These are phyloP conservation scores for Drosophila pachea DNA, from an alignment of 1,140 invertebrate species.

Conservation along the genomic window DNA sequence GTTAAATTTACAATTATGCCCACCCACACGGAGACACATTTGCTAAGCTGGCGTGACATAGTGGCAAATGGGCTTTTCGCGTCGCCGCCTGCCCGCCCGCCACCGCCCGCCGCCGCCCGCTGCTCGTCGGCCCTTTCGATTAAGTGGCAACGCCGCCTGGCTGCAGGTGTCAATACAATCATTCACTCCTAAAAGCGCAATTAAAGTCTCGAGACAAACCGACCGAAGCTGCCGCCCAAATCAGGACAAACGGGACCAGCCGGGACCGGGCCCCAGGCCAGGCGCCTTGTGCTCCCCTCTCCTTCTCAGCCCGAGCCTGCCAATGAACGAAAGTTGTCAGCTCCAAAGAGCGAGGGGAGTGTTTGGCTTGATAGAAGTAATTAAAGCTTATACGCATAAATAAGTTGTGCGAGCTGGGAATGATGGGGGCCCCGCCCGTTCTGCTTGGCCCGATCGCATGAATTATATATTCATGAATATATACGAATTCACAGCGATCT, in stretches of 20 bases:
- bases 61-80: constrained; percentile 31
- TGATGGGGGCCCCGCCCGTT: no score
- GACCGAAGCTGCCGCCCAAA: constrained; percentile 17
- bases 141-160: constrained; percentile 17
- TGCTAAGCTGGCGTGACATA: constrained; percentile 17
- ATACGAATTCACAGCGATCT: no score
- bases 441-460: no score
- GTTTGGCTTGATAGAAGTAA: background rate
- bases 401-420: background rate
- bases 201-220: constrained; percentile 35
- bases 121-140: constrained; percentile 19
- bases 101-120: background rate
- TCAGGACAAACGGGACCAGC: background rate
- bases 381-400: constrained; percentile 2
- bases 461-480: no score
- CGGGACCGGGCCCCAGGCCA: no score
- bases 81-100: constrained; percentile 1
- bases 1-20: constrained; percentile 50
- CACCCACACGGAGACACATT: constrained; percentile 24
- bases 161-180: constrained; percentile 38
- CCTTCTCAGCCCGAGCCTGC: background rate
- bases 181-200: constrained; percentile 36
- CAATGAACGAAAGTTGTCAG: constrained; percentile 2
- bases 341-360: background rate
- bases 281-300: no score